Evolutionary conservation across 2,888 invertebrate species (phyloP), one percentile per base, ranked within the genome.

Genomic region (Selenia dentaria): DNA sequence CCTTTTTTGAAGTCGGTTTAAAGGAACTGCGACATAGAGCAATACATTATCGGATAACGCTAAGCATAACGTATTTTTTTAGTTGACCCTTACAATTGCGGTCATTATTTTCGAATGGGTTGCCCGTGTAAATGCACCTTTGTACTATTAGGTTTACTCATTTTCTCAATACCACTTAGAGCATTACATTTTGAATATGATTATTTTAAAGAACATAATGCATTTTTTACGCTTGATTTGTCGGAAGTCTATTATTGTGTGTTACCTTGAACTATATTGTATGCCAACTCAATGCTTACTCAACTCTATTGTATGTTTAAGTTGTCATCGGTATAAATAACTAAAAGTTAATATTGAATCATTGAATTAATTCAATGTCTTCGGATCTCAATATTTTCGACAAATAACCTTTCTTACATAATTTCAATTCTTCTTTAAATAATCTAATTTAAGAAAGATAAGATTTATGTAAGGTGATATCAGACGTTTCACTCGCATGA

Each of bases 211-310:
- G n/a, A n/a, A n/a, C n/a, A 33, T 22, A 12, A 11, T 14, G 6
- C 29, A 24, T 34, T 6, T 14, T 35, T 26, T 14, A 24, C 14
- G 25, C 35, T 35, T 16, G 32, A 32, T 32, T 32, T 36, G 26
- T 36, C 27, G 13, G 6, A 8, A 5, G 13, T 36, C 36, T 36
- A 36, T 36, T 26, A 26, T 26, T 26, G 26, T 26, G 10, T 36
- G 13, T 36, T 16, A 10, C 36, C 36, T 36, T 36, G 35, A 35
- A 35, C 35, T 35, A 36, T 36, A 27, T 36, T 32, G 32, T 33
- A 33, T 5, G 6, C 22, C 11, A 6, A 35, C 4, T n/a, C n/a
- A n/a, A n/a, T 16, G 25, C 14, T 34, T 31, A 6, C 16, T 18
- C 16, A 18, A 8, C 10, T 27, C 14, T 27, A 12, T 36, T 27